A percentile compares a stretch with the other conserved stretches of the same genome.
These are phyloP conservation scores for Halocaridina rubra DNA, from an alignment of 2,888 invertebrate genomes.

Conservation along the genomic window DNA sequence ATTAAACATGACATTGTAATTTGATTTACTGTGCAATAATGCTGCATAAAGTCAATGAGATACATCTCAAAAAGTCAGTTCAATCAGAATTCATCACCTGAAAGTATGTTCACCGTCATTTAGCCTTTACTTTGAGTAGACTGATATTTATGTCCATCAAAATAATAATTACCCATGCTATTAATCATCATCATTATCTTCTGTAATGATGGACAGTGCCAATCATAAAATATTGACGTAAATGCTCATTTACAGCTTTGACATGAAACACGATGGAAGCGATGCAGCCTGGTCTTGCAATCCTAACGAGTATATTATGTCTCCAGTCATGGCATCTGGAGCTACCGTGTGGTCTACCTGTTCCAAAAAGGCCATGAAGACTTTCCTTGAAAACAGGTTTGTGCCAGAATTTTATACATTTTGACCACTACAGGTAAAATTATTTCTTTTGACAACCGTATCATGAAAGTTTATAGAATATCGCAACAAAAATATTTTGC, in stretches of 20 bases:
- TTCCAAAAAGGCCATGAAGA: constrained; percentile 66
- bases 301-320: constrained; percentile 65
- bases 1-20: no score
- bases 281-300: constrained; percentile 65
- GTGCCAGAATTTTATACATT: no score
- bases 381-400: constrained; percentile 66
- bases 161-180: not conserved
- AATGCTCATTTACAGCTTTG: constrained; percentile 64
- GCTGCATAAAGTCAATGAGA: no score
- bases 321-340: constrained; percentile 67
- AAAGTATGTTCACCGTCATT: not conserved
- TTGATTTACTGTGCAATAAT: no score
- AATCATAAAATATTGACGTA: not conserved
- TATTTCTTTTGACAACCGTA: not conserved
- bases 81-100: not conserved
- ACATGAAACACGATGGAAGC: constrained; percentile 68
- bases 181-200: not conserved
- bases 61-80: not conserved
- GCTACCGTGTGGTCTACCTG: constrained; percentile 68
- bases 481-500: not conserved
- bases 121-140: not conserved
- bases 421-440: no score
- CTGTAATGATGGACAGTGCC: no score
- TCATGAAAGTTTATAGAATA: not conserved
- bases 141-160: not conserved